Base-by-base conservation (phyloP, 2,797 vertebrate species). In the Psittacula echo region DNA sequence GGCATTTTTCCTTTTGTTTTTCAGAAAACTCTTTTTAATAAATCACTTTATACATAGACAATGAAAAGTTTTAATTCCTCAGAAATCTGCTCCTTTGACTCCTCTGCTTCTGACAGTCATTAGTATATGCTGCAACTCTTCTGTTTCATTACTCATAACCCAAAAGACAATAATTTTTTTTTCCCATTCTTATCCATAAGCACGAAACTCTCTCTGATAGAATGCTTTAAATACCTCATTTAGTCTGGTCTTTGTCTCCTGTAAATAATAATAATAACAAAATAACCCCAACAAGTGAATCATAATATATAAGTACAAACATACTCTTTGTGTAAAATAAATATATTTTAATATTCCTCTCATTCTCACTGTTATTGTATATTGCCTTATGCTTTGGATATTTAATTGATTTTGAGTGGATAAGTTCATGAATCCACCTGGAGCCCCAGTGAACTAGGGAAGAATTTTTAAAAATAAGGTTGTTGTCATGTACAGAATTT, bases 31-130 rank as follows among this genome's bases (percentile, higher is more conserved):
- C 34, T 74, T 77, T 91, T 88, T 68, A 81, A 75, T 82, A 91
- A 82, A 89, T 89, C 24, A 51, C 47, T 96, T 96, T 58, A 61
- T 84, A 66, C 32, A 44, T 16, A 66, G 45, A 37, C 21, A 86
- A 84, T 30, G 23, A 83, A 91, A 95, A 88, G 13, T 47, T 93
- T 64, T 86, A 90, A 76, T 86, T 41, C 42, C 30, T 76, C n/a
- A 67, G 66, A 92, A 78, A 60, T 78, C 37, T 83, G 10, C 12
- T 87, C 7, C 39, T 74, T 39, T 81, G 62, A 41, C 34, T 94
- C 14, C 8, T 85, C 32, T 29, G 14, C 32, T 89, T 87, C 82
- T 81, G 32, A 53, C 3, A 47, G 23, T 68, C 32, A 13, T 87
- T 84, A 85, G 7, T 73, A 17, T 66, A 34, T 45, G 5, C 41